Evolutionary conservation across 2,113 vertebrate species (phyloP).

Genomic region (Ailurus styani): DNA sequence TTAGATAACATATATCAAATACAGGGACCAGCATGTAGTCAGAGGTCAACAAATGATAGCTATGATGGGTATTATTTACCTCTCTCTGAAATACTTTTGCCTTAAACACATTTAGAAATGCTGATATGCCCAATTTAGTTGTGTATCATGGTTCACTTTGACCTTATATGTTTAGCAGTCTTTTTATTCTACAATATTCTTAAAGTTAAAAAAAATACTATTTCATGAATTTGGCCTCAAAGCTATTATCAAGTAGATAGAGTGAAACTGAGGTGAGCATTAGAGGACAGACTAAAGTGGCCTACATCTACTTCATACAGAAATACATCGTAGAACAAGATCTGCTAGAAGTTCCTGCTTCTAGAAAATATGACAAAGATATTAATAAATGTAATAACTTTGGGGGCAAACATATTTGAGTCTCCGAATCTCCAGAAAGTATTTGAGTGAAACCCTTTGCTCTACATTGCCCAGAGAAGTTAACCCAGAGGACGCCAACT

Average conservation of each 20-base stretch:
- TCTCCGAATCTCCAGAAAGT: background rate
- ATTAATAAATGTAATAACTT: background rate
- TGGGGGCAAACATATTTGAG: background rate
- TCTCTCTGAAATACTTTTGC: background rate
- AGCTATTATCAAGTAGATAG: background rate
- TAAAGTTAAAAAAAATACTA: background rate
- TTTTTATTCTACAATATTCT: background rate
- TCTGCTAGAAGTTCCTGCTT: background rate
- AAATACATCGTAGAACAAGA: background rate
- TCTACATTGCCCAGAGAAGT: background rate
- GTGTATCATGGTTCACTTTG: background rate
- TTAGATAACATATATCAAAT: background rate
- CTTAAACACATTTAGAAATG: background rate
- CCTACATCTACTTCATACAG: background rate
- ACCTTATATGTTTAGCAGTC: background rate
- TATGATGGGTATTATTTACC: background rate
- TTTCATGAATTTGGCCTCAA: background rate
- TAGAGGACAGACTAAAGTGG: background rate
- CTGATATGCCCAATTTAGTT: background rate
- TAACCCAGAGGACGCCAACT: background rate
- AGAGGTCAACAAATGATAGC: background rate
- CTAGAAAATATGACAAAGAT: background rate
- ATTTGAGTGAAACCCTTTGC: background rate
- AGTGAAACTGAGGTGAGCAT: background rate
- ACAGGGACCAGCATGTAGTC: background rate